Base-by-base conservation (phyloP, 2,113 vertebrate species). In the Tenebrosternarchus preto region DNA sequence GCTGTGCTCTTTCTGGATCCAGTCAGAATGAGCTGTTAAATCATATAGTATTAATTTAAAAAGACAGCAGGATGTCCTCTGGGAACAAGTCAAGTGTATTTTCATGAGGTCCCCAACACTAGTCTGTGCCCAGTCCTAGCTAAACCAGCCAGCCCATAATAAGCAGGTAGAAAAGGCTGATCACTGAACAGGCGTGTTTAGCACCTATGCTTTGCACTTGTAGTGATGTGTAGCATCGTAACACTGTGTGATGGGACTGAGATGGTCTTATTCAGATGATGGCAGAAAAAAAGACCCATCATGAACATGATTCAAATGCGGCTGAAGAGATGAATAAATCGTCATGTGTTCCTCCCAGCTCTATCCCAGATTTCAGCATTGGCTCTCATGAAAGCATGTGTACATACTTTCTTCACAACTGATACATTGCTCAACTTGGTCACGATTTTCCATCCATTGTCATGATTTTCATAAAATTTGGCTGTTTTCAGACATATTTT, bases 21-120 rank as follows among this genome's bases (percentile, higher is more conserved):
- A 81, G 75, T 66, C 73, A 78, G 77, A 66, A 16, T 56, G 80
- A 17, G 82, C 80, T 39, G 36, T 81, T 81, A 46, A 80, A 82
- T 85, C 20, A 12, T 12, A 50, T 43, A 63, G 50, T 80, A 80
- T 87, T 88, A 83, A 86, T 88, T 86, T 82, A 74, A 8, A 53
- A 4, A 39, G n/a, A 74, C 85, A 81, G 70, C 33, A 15, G 0
- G 53, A 19, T 29, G 22, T 83, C 78, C 76, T 31, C 0, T 19
- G 4, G 78, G 79, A 77, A 80, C 79, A 50, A 82, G 84, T 76
- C 80, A 82, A 80, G 66, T 4, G 15, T 59, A 89, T 89, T 88
- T 89, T 60, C 77, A 86, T 87, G 27, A 8, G 80, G 83, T 82
- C 85, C 75, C 82, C 69, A n/a, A n/a, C n/a, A 71, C 76, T 4